A percentile compares a stretch with the other conserved stretches of the same genome.
Conservation (phyloP, 1,140 invertebrate genomes). For the Drosophila sp. region DNA sequence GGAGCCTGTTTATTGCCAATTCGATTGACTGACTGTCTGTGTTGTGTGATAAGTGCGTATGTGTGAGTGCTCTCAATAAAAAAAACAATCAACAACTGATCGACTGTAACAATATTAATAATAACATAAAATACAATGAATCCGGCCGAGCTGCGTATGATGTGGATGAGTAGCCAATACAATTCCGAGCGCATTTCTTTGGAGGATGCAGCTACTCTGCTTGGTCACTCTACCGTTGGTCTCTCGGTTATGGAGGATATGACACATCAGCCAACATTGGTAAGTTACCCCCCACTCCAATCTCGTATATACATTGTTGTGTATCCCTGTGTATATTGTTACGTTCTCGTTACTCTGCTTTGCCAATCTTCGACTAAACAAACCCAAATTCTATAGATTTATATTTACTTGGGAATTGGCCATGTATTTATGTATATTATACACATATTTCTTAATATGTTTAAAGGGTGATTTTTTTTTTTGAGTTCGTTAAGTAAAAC, state of each 20-base stretch:
- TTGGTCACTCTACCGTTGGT: constrained; percentile 73
- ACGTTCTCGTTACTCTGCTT: not conserved
- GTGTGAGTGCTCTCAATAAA: constrained; percentile 4
- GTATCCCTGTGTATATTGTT: not conserved
- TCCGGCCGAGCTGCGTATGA: constrained; percentile 88
- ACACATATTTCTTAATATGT: not conserved
- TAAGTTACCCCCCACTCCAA: constrained; percentile 41
- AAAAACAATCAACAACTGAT: constrained; percentile 14
- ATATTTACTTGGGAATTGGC: constrained; percentile 55
- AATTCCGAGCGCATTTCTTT: constrained; percentile 79
- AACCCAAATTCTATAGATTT: constrained; percentile 65
- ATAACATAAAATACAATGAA: constrained; percentile 64
- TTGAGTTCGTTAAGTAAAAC: not conserved
- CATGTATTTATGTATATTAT: not conserved
- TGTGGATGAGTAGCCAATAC: constrained; percentile 89
- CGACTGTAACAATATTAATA: constrained; percentile 17
- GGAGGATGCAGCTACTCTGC: constrained; percentile 73
- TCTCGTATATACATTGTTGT: not conserved
- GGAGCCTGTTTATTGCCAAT: constrained; percentile 38
- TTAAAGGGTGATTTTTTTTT: constrained; percentile 24
- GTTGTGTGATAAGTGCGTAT: constrained; percentile 1
- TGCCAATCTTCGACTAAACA: constrained; percentile 52
- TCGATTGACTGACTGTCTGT: constrained; percentile 1
- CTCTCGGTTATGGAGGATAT: constrained; percentile 84
- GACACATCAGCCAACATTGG: constrained; percentile 77